Evolutionary conservation across 2,797 vertebrate genomes (phyloP), one percentile per base, ranked within the genome.

Genomic region (Acanthornis magna): DNA sequence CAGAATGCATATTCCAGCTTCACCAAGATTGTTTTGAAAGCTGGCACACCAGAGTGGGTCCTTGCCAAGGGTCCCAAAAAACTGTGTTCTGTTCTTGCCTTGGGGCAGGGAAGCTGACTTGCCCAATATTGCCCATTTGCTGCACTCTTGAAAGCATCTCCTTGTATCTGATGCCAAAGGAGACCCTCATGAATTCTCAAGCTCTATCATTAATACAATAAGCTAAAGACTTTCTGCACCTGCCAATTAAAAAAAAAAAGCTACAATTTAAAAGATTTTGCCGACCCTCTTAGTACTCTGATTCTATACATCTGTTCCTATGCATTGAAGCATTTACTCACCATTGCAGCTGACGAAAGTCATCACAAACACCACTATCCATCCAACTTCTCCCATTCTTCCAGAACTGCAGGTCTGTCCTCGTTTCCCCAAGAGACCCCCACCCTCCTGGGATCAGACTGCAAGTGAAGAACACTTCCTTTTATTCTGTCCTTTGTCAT

Each of bases 401-500:
- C 66, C 26, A 36, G 70, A 51, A 19, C 19, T 30, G 22, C 51
- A 61, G 87, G 50, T 75, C 66, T 0, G 43, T 85, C 66, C 45
- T 68, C 30, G 36, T 89, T 74, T 47, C 36, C 57, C 55, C 26
- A 45, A 34, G 66, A 88, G 70, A 77, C 32, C 25, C 72, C 40
- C 51, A 36, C 75, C 4, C 66, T 87, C 29, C 85, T 40, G 53
- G 80, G 67, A 51, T 40, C 48, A 88, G 74, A 62, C 20, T 43
- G 61, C 81, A 70, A 97, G 42, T 97, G 88, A 94, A 72, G 50
- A 75, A 89, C 53, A 96, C 95, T 97, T 97, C 96, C 94, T 34
- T 93, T 88, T 96, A 91, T 88, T 93, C 65, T 74, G 67, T 25
- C 34, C 43, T 68, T 88, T 96, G 67, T 92, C 83, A 50, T 85